Conservation (phyloP, 2,888 invertebrate species). For the Isotomurus palustris region DNA sequence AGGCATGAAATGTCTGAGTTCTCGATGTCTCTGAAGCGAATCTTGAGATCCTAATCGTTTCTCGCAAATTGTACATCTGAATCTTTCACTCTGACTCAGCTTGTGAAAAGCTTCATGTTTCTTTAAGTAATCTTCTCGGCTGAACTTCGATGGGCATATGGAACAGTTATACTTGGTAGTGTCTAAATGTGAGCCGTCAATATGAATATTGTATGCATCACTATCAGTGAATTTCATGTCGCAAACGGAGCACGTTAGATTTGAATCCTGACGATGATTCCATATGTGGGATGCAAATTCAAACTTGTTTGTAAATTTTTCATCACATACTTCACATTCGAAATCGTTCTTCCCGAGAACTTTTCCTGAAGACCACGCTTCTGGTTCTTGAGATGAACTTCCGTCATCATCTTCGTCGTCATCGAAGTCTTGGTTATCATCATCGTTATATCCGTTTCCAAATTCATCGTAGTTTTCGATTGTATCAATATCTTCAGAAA, state of each 20-base stretch:
- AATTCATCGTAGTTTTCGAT: neutral
- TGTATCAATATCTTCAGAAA: neutral
- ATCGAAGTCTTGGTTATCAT: neutral
- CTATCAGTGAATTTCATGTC: neutral
- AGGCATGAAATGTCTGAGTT: conserved; percentile 3
- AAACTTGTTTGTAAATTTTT: conserved; percentile 5
- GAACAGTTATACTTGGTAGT: conserved; percentile 2
- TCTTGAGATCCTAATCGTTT: neutral
- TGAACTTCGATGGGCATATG: conserved; percentile 3
- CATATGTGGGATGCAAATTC: neutral
- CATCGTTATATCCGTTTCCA: neutral
- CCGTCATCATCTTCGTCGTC: neutral
- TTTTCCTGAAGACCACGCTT: neutral
- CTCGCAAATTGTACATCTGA: conserved; percentile 2
- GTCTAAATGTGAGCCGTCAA: neutral
- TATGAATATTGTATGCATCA: neutral
- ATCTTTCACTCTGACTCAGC: neutral
- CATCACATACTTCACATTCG: conserved; percentile 2
- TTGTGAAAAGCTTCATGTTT: neutral
- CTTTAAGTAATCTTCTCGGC: neutral
- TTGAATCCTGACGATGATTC: conserved; percentile 1
- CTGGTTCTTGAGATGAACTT: neutral
- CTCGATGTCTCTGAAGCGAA: neutral
- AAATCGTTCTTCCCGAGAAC: neutral
- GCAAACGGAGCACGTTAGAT: neutral